Base-by-base conservation (phyloP, 2,888 invertebrate genomes). In the Eupeodes luniger region DNA sequence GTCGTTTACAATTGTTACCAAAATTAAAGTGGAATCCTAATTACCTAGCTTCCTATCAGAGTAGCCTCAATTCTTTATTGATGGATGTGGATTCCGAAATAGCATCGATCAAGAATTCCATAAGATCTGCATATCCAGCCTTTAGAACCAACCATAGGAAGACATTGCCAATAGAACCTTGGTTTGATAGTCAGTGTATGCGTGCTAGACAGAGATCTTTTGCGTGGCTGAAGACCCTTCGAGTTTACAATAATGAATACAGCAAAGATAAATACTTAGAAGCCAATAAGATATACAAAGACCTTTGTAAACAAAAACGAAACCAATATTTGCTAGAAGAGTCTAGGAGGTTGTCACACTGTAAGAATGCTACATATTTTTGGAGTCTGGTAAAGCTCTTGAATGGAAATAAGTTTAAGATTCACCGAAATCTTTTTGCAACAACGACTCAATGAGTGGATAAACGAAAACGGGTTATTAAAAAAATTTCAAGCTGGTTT, bases 161-260 rank as follows among this genome's bases (percentile, higher is more conserved):
- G 1, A 27, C 5, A 27, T 27, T 27, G n/a, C 49, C 19, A 66
- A 66, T 66, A 27, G 49, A 66, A 66, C 66, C 49, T 49, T 66
- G 66, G 27, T 66, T 66, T 66, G 66, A 66, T 19, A 47, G 66
- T 14, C 49, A 66, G 19, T 19, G 66, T n/a, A 5, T 5, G n/a
- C 4, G 51, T n/a, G n/a, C 51, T n/a, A n/a, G 51, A 7, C n/a
- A 10, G n/a, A n/a, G 7, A n/a, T 51, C 51, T 5, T 51, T 51
- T n/a, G n/a, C 51, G 6, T 51, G 51, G 51, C 3, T 51, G 6
- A 51, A n/a, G n/a, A n/a, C 53, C 7, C 53, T 53, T 0, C 4
- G 49, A 5, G 12, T 49, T 5, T 14, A n/a, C 51, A n/a, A 51
- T n/a, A 51, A 6, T 51, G n/a, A 51, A n/a, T 49, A 14, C 14